Evolutionary conservation across 23 tunicate genomes (phyloP).

Genomic region (Corella eumyota): DNA sequence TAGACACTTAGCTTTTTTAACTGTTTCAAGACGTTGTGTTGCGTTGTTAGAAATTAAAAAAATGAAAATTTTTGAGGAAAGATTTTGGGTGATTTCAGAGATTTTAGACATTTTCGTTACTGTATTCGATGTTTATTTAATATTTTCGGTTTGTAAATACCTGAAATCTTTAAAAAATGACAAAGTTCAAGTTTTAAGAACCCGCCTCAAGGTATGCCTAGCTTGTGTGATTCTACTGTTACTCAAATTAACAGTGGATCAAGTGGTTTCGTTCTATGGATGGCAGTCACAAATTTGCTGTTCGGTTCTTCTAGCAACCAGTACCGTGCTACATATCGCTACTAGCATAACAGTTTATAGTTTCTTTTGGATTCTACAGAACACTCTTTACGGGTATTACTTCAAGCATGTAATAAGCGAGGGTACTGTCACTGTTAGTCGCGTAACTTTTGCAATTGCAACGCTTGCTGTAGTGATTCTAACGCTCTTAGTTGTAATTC

Average conservation of each 20-base stretch:
- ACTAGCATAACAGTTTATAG: conserved; percentile 24
- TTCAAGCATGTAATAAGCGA: conserved; percentile 16
- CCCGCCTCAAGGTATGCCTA: neutral
- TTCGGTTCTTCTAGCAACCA: conserved; percentile 9
- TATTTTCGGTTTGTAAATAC: no score
- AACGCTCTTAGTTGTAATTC: conserved; percentile 27
- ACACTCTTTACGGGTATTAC: conserved; percentile 37
- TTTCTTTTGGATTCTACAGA: conserved; percentile 65
- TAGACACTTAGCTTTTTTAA: no score
- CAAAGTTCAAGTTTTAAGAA: no score
- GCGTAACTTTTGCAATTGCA: conserved; percentile 16
- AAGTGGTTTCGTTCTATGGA: conserved; percentile 38
- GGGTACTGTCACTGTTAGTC: conserved; percentile 22
- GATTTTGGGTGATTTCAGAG: no score
- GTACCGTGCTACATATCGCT: conserved; percentile 24
- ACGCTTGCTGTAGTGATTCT: conserved; percentile 12
- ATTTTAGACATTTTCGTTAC: no score
- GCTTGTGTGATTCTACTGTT: neutral
- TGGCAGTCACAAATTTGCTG: conserved; percentile 44
- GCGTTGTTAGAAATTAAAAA: no score
- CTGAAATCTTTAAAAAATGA: no score
- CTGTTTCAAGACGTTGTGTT: no score
- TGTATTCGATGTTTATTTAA: no score
- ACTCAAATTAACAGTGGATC: conserved; percentile 20
- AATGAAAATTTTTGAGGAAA: no score